Evolutionary conservation across 2,797 vertebrate species (phyloP).

Genomic region (Psittacula echo): DNA sequence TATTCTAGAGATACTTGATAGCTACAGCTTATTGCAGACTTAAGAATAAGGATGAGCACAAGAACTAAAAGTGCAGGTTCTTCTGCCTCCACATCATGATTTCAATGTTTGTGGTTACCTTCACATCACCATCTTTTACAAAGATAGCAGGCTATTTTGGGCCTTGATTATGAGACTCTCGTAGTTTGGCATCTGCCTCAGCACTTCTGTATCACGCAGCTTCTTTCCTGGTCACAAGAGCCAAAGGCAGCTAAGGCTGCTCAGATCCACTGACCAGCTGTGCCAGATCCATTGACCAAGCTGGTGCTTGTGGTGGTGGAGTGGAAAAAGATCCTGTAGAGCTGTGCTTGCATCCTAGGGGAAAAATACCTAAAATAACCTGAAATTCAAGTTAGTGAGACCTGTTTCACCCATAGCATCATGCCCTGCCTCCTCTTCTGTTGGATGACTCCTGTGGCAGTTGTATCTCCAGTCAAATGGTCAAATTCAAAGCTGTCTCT

Average conservation of each 20-base stretch:
- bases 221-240: not conserved
- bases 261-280: not conserved
- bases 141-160: not conserved
- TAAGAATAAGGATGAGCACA: not conserved
- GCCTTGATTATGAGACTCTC: not conserved
- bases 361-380: not conserved
- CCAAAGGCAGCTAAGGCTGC: not conserved
- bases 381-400: not conserved
- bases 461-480: rapidly evolving
- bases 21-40: not conserved
- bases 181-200: not conserved
- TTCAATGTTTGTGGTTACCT: not conserved
- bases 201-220: rapidly evolving
- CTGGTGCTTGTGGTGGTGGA: not conserved
- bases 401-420: not conserved
- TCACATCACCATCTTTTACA: not conserved
- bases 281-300: not conserved
- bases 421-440: not conserved
- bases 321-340: not conserved
- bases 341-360: not conserved
- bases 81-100: not conserved
- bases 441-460: not conserved
- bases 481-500: not conserved
- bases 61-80: not conserved
- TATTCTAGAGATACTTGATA: not conserved